These are phyloP conservation scores for Drosophila ercepeae DNA, from an alignment of 1,140 invertebrate genomes.

Conservation along the genomic window DNA sequence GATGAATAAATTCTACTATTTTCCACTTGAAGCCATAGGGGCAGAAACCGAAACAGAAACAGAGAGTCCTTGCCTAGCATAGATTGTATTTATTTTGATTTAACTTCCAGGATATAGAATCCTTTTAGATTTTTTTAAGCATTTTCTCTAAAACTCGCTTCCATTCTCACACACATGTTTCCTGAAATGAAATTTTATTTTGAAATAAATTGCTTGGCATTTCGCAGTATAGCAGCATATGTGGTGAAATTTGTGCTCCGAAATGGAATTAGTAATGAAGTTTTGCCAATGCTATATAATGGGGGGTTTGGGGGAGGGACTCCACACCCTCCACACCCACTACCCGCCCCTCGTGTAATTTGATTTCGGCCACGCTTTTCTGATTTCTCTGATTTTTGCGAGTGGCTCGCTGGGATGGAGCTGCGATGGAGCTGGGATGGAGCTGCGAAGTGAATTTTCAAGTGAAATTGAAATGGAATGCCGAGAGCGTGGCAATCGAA, in stretches of 20 bases:
- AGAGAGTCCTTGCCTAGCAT: too few relatives aligned
- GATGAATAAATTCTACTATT: constrained; percentile 39
- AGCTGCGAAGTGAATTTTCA: constrained; percentile 45
- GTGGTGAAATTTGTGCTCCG: constrained; percentile 28
- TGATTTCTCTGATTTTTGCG: constrained; percentile 53
- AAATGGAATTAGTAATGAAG: constrained; percentile 65
- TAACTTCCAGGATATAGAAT: too few relatives aligned
- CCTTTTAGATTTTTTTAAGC: too few relatives aligned
- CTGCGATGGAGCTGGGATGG: too few relatives aligned
- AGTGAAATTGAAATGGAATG: constrained; percentile 55
- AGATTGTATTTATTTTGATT: too few relatives aligned
- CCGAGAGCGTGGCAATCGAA: constrained; percentile 32
- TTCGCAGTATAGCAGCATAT: constrained; percentile 17
- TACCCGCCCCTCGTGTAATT: constrained; percentile 33
- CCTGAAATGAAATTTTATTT: constrained; percentile 30
- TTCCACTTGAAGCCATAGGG: constrained; percentile 15
- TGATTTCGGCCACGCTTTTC: constrained; percentile 42
- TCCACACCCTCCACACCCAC: constrained; percentile 3
- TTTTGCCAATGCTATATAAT: constrained; percentile 49
- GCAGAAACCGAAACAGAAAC: neutral
- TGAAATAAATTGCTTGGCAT: constrained; percentile 38
- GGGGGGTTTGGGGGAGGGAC: neutral
- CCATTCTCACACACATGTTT: too few relatives aligned
- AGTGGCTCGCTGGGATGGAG: constrained; percentile 38
- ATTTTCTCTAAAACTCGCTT: too few relatives aligned